These are phyloP conservation scores for Oryzias melastigma DNA, from an alignment of 2,113 vertebrate genomes.

Conservation along the genomic window DNA sequence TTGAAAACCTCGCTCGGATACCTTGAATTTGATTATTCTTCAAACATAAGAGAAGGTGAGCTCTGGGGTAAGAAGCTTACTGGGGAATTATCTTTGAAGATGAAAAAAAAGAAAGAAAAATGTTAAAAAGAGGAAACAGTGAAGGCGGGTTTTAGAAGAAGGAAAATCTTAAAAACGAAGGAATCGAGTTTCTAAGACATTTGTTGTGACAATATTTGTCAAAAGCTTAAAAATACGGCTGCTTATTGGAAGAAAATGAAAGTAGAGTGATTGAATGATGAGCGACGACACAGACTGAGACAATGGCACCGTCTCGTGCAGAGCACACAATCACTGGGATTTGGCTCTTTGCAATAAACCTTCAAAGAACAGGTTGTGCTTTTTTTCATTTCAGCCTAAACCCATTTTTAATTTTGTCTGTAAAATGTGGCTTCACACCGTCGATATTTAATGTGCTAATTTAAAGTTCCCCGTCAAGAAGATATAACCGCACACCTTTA, in stretches of 20 bases:
- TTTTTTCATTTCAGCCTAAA: slow-evolving; percentile 24
- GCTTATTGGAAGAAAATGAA: slow-evolving; percentile 39
- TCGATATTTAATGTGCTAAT: slow-evolving; percentile 13
- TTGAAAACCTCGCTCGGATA: slow-evolving; percentile 2
- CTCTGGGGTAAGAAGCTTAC: slow-evolving; percentile 67
- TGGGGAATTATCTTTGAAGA: slow-evolving; percentile 26
- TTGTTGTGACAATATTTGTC: slow-evolving; percentile 67
- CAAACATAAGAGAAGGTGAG: slow-evolving; percentile 48
- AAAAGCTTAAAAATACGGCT: slow-evolving; percentile 49
- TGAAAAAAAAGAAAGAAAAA: slow-evolving; percentile 9
- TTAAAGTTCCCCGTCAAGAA: not conserved
- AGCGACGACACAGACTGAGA: slow-evolving; percentile 63
- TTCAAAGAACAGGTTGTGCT: slow-evolving; percentile 29
- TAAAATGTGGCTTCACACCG: slow-evolving; percentile 11
- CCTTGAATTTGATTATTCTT: not conserved
- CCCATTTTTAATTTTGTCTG: slow-evolving; percentile 10
- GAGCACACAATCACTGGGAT: slow-evolving; percentile 45
- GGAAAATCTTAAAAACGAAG: slow-evolving; percentile 59
- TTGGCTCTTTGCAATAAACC: slow-evolving; percentile 48
- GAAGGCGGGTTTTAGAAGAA: slow-evolving; percentile 18
- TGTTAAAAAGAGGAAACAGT: slow-evolving; percentile 6
- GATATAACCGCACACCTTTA: not conserved
- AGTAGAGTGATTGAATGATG: slow-evolving; percentile 48
- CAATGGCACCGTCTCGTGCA: slow-evolving; percentile 53
- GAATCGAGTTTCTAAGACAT: slow-evolving; percentile 55